phyloP scores from a whole-genome alignment of 2,113 vertebrate genomes.

The Chloropsis cyanopogon region DNA sequence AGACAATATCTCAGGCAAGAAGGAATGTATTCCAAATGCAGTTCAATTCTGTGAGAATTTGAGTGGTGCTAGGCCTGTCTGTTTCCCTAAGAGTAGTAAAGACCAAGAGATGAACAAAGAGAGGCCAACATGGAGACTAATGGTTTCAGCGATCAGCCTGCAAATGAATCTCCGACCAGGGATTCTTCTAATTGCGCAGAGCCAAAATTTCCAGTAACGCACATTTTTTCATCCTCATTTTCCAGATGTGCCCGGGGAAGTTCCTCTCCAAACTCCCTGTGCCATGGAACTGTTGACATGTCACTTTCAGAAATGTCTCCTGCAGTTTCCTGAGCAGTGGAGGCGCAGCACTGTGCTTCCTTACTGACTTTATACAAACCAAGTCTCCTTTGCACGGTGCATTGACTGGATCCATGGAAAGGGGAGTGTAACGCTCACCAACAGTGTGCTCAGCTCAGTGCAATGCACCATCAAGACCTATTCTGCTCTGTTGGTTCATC shows the following conservation, averaged over 20 bases:
- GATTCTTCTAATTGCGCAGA: neutral
- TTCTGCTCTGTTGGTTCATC: neutral
- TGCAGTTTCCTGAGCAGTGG: neutral
- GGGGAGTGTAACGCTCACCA: too few species aligned
- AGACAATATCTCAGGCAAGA: neutral
- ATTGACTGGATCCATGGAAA: neutral
- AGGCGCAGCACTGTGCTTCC: neutral
- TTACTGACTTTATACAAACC: neutral
- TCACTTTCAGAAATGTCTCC: neutral
- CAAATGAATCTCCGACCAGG: neutral
- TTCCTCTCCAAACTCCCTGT: neutral
- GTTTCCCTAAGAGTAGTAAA: neutral
- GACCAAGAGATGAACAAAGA: neutral
- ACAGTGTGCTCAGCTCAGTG: neutral
- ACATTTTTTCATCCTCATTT: neutral
- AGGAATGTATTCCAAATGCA: neutral
- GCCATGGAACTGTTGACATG: neutral
- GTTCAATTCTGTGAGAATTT: neutral
- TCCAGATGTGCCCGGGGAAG: neutral
- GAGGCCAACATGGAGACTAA: neutral
- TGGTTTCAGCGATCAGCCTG: neutral
- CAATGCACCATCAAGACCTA: neutral
- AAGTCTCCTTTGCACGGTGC: accelerated
- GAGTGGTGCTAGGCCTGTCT: neutral
- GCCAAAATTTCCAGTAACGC: neutral